Conservation (phyloP, 2,888 invertebrate genomes). For the Salpingus planirostris region DNA sequence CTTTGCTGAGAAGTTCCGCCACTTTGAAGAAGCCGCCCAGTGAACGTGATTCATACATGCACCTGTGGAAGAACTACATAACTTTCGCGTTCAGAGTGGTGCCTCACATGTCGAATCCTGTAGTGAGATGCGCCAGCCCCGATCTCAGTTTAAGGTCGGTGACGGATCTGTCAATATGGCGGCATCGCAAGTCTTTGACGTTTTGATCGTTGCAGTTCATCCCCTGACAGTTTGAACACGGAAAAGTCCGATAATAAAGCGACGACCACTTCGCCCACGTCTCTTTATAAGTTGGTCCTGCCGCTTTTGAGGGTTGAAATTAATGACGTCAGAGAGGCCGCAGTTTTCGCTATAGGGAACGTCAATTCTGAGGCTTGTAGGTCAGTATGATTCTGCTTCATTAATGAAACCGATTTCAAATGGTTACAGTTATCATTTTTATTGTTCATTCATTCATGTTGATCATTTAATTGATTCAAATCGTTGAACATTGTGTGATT, state of each 20-base stretch:
- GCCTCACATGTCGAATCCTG: constrained; percentile 80
- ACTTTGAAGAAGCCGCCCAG: constrained; percentile 84
- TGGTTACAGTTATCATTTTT: too few relatives aligned
- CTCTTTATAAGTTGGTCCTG: constrained; percentile 86
- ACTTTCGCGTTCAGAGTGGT: constrained; percentile 94
- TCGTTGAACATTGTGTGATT: too few relatives aligned
- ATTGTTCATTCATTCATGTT: too few relatives aligned
- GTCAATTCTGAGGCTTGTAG: constrained; percentile 91
- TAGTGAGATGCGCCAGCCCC: constrained; percentile 86
- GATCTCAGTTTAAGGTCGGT: constrained; percentile 88
- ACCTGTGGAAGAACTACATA: constrained; percentile 96
- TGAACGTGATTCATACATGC: constrained; percentile 90
- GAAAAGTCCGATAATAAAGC: constrained; percentile 71
- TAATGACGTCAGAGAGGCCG: constrained; percentile 88
- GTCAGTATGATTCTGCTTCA: constrained; percentile 51
- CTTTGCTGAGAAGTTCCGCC: constrained; percentile 79
- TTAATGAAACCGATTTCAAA: too few relatives aligned
- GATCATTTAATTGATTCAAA: too few relatives aligned
- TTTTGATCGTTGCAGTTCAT: constrained; percentile 59
- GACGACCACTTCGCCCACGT: constrained; percentile 67
- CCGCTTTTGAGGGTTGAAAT: constrained; percentile 90
- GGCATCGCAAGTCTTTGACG: constrained; percentile 1
- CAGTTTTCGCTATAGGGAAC: constrained; percentile 88
- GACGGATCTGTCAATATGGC: too few relatives aligned
- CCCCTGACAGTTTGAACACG: constrained; percentile 79